Base-by-base conservation (phyloP, 1,140 invertebrate species). In the Maconellicoccus hirsutus region DNA sequence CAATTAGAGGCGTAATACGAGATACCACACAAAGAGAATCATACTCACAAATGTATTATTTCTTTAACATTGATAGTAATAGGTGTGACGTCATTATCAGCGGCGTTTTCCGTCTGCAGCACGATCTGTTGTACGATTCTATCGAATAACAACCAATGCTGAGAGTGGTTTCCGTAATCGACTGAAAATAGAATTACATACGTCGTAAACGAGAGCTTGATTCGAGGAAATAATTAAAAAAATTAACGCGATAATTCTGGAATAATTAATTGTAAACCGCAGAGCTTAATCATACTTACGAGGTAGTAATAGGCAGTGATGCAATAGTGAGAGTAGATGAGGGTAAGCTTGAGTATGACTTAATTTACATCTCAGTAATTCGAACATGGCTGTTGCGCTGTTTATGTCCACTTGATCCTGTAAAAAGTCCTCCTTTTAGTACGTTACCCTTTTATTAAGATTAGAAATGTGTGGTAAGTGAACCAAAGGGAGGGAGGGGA, bases 41-140 rank as follows among this genome's bases (percentile, higher is more conserved):
- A n/a, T n/a, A 82, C 84, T 82, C 78, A 85, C 77, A 94, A 82
- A 75, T 93, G 91, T 4, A 96, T 91, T 63, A 96, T 88, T 82
- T 94, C 90, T 76, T 88, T 89, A 0, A 96, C 93, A 78, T 96
- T 94, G 39, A 98, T 95, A 70, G 93, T 86, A 33, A 96, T 82
- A 0, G 91, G 89, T 0, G 89, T 85, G 1, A 90, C 84, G 77
- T 97, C 93, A 0, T 90, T 89, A 80, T 96, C 89, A 75, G 87
- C 87, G 27, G 82, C 84, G 70, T 82, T 83, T 75, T 89, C 87
- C 1, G 83, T 82, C 80, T 98, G 95, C n/a, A 97, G 81, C 23
- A 94, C 88, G 33, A 98, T 86, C 81, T 98, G 96, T 78, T 98
- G 96, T n/a, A 94, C 86, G 69, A 98, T 89, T 70, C 95, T 86